These are phyloP conservation scores for Campylomormyrus numenius DNA, from an alignment of 2,113 vertebrate genomes.

Conservation along the genomic window DNA sequence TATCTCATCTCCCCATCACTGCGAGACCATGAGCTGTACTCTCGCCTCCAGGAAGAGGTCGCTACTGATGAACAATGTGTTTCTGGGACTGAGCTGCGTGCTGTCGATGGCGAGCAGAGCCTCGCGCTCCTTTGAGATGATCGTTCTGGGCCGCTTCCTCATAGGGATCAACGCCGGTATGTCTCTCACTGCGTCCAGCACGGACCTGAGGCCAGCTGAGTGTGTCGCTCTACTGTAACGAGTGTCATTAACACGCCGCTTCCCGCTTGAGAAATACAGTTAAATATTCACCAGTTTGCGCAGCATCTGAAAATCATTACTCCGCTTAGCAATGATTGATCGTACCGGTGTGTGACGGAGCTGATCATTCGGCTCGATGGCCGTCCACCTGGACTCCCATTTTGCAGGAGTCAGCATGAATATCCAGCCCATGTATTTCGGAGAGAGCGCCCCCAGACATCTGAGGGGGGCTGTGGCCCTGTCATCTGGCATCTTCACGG, in stretches of 20 bases:
- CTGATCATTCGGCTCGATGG: background rate
- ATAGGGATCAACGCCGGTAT: slow-evolving; percentile 76
- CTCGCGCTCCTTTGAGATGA: slow-evolving; percentile 81
- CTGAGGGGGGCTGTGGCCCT: slow-evolving; percentile 71
- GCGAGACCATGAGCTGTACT: background rate
- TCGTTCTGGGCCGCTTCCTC: slow-evolving; percentile 74
- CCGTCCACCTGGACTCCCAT: background rate
- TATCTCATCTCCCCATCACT: background rate
- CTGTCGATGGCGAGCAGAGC: slow-evolving; percentile 66
- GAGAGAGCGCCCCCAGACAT: slow-evolving; percentile 79
- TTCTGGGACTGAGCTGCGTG: slow-evolving; percentile 64
- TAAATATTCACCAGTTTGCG: background rate
- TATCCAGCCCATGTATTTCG: slow-evolving; percentile 89
- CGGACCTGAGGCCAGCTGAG: background rate
- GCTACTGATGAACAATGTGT: slow-evolving; percentile 76
- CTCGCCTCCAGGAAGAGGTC: slow-evolving; percentile 71
- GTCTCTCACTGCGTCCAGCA: background rate
- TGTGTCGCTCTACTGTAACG: background rate
- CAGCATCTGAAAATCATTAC: slow-evolving; percentile 11
- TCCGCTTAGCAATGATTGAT: background rate
- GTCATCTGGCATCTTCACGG: slow-evolving; percentile 74
- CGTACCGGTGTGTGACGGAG: background rate
- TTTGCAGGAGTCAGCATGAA: slow-evolving; percentile 79
- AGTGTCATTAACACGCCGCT: background rate
- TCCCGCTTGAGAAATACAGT: background rate